A percentile compares a stretch with the other conserved stretches of the same genome.
phyloP scores from a whole-genome alignment of 2,113 vertebrate genomes.

The Larimichthys polyactis region DNA sequence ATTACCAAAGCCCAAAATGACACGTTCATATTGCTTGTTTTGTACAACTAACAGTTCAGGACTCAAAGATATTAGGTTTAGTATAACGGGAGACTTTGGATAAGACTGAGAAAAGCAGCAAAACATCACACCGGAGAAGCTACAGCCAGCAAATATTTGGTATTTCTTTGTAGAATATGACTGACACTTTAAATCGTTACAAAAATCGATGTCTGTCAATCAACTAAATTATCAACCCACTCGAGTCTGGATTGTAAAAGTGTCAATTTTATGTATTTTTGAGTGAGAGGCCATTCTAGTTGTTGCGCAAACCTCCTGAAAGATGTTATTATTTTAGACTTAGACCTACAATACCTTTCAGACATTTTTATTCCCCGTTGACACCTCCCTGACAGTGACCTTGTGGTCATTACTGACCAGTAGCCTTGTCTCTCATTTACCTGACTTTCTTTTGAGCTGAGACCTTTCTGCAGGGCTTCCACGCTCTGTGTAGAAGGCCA shows the following conservation, averaged over 20 bases:
- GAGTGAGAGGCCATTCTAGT: not conserved
- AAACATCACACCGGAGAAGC: not conserved
- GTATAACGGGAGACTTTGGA: not conserved
- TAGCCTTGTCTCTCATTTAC: constrained; percentile 67
- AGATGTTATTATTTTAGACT: constrained; percentile 25
- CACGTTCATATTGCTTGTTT: not conserved
- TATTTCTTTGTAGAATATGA: not conserved
- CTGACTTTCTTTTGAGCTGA: constrained; percentile 65
- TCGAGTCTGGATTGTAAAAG: not conserved
- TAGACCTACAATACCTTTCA: constrained; percentile 17
- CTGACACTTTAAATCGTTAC: not conserved
- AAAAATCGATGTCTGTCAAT: not conserved
- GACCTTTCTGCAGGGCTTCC: constrained; percentile 34
- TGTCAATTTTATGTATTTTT: not conserved
- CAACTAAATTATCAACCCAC: not conserved
- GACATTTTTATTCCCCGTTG: constrained; percentile 26
- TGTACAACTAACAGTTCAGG: not conserved
- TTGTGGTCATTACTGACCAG: constrained; percentile 54
- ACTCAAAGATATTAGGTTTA: not conserved
- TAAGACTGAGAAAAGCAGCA: not conserved
- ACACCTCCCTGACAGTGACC: constrained; percentile 42
- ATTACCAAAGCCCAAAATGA: not conserved
- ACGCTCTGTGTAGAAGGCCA: constrained; percentile 42
- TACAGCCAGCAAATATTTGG: not conserved
- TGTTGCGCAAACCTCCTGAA: not conserved